phyloP scores from a whole-genome alignment of 2,113 vertebrate species.

The Paratilapia polleni region DNA sequence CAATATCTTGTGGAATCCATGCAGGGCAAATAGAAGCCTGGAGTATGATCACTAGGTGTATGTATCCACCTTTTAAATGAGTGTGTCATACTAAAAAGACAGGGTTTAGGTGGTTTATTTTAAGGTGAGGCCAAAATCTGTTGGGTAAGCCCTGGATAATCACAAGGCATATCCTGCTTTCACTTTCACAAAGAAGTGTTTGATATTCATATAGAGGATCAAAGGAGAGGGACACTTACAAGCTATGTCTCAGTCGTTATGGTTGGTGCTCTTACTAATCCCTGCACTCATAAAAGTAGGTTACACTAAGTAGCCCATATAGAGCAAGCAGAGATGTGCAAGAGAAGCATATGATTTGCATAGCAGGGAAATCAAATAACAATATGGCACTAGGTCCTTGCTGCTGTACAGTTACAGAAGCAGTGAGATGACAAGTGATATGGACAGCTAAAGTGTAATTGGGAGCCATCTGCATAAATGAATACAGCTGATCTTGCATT shows the following conservation, averaged over 20 bases:
- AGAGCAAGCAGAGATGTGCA: background rate
- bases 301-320: background rate
- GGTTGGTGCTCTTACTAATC: constrained; percentile 15
- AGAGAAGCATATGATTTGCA: constrained; percentile 39
- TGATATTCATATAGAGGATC: constrained; percentile 36
- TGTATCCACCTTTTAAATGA: background rate
- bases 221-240: constrained; percentile 25
- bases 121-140: background rate
- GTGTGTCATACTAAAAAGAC: background rate
- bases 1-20: background rate
- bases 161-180: constrained; percentile 12
- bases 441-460: constrained; percentile 51
- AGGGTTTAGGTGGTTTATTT: background rate
- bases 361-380: constrained; percentile 28
- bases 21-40: background rate
- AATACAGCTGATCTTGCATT: constrained; percentile 66
- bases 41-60: too few relatives aligned
- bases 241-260: background rate
- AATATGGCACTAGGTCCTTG: constrained; percentile 23
- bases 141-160: constrained; percentile 9
- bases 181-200: background rate
- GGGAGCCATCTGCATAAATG: constrained; percentile 57
- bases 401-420: constrained; percentile 23
- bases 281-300: constrained; percentile 1
- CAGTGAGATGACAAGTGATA: constrained; percentile 49